Percentiles rank a stretch among this genome's conserved stretches.
Evolutionary conservation across 2,888 invertebrate species (phyloP).

Genomic region (Ypsolopha sequella): DNA sequence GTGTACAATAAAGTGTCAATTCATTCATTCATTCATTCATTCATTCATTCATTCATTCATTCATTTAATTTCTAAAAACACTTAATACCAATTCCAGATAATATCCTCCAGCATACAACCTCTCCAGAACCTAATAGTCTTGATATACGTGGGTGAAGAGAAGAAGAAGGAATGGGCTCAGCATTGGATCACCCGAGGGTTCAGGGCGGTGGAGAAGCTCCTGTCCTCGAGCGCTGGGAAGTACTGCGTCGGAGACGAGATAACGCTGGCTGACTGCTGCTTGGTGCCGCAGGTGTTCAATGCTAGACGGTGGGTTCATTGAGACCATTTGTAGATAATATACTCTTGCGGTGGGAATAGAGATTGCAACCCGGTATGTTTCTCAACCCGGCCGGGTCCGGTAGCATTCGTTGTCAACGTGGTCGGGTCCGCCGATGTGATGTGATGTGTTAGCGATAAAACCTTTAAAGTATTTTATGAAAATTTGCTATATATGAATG

Average conservation of each 20-base stretch:
- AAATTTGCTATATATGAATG: too few species aligned
- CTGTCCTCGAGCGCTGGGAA: constrained; percentile 88
- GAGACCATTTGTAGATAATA: not conserved
- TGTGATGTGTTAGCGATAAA: too few species aligned
- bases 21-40: too few species aligned
- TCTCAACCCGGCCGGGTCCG: too few species aligned
- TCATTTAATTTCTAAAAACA: not conserved
- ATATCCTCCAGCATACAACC: constrained; percentile 97
- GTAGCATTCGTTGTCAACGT: too few species aligned
- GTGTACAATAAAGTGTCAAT: too few species aligned
- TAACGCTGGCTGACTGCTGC: constrained; percentile 95
- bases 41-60: too few species aligned
- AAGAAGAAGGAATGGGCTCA: constrained; percentile 94
- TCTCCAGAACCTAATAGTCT: constrained; percentile 90
- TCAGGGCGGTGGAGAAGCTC: constrained; percentile 90
- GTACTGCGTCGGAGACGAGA: constrained; percentile 93
- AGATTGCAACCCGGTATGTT: too few species aligned
- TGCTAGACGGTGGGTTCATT: constrained; percentile 79
- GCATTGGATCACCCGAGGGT: constrained; percentile 92
- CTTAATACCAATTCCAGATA: constrained; percentile 38
- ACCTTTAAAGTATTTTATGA: too few species aligned
- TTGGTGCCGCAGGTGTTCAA: constrained; percentile 96
- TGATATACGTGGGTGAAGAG: constrained; percentile 89
- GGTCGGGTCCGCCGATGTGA: too few species aligned
- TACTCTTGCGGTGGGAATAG: too few species aligned